These are phyloP conservation scores for Priocnemis perturbator DNA, from an alignment of 2,888 invertebrate genomes.

Conservation along the genomic window DNA sequence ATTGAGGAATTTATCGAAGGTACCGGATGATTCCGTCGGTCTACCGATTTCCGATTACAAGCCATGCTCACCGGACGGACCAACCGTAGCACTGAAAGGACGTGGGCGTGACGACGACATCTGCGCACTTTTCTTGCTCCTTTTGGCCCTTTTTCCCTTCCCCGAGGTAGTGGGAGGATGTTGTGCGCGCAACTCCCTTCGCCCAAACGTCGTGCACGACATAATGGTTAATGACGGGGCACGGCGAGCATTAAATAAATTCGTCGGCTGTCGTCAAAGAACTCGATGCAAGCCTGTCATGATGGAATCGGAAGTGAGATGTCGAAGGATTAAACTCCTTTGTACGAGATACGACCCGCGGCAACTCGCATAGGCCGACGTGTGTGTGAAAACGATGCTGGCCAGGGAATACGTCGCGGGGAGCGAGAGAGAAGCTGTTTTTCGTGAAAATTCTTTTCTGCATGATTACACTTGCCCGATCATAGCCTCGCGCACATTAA, in stretches of 20 bases:
- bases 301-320: constrained; percentile 12
- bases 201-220: constrained; percentile 48
- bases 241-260: constrained; percentile 51
- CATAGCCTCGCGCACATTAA: too few relatives aligned
- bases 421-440: too few relatives aligned
- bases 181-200: constrained; percentile 44
- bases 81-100: constrained; percentile 56
- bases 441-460: too few relatives aligned
- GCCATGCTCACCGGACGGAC: constrained; percentile 23
- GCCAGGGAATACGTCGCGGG: too few relatives aligned
- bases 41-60: not conserved
- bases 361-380: too few relatives aligned
- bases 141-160: constrained; percentile 30
- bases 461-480: too few relatives aligned
- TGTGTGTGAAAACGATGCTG: too few relatives aligned
- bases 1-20: constrained; percentile 12
- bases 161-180: constrained; percentile 34
- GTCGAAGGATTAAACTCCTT: constrained; percentile 8
- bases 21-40: constrained; percentile 30
- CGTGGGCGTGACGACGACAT: constrained; percentile 68
- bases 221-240: constrained; percentile 72
- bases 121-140: constrained; percentile 55
- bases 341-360: not conserved
- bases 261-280: constrained; percentile 35
- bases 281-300: not conserved